Base-by-base conservation (phyloP, 1,140 invertebrate species). In the Neodiprion virginianus region DNA sequence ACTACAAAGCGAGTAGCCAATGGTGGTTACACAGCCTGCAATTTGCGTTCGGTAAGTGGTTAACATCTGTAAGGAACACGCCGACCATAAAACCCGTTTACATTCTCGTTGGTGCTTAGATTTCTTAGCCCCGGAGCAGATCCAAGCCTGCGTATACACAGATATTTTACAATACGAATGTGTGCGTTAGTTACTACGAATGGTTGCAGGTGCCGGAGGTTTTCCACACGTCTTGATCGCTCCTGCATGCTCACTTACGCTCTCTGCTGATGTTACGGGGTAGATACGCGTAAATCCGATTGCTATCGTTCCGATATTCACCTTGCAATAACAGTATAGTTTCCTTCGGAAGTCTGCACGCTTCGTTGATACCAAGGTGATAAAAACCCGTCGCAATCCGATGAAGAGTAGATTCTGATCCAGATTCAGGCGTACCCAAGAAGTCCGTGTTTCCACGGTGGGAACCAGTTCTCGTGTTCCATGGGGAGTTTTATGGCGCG, bases 1-100 rank as follows among this genome's bases (percentile, higher is more conserved):
- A 40, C 1, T 40, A 5, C 28, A 40, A 40, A 40, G 5, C 77
- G 73, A 71, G 67, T 74, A 66, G 40, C 76, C 75, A 79, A 74
- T 73, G 70, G 28, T 40, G 1, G 28, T 40, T 40, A 40, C 28
- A 40, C 5, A 5, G 28, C 69, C 82, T 82, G 83, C 81, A 81
- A 83, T 82, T 82, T 80, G 82, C 81, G 80, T 79, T 77, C 76
- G 78, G 73, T 84, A 84, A 83, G 80, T 83, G 80, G 82, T 83
- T 84, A 78, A 83, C 78, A 82, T 83, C 77, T 78, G 75, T 14
- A 66, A 68, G 67, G 76, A 77, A 80, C 77, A 76, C 73, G 73
- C 71, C 75, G 70, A 82, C 82, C 28, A 5, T 40, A 40, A 40
- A 40, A 40, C 28, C 28, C 1, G 28, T 40, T 40, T 40, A 40